Percentiles rank a stretch among this genome's conserved stretches.
Conservation (phyloP, 2,113 vertebrate species). For the Dolichallabes microphthalmus region DNA sequence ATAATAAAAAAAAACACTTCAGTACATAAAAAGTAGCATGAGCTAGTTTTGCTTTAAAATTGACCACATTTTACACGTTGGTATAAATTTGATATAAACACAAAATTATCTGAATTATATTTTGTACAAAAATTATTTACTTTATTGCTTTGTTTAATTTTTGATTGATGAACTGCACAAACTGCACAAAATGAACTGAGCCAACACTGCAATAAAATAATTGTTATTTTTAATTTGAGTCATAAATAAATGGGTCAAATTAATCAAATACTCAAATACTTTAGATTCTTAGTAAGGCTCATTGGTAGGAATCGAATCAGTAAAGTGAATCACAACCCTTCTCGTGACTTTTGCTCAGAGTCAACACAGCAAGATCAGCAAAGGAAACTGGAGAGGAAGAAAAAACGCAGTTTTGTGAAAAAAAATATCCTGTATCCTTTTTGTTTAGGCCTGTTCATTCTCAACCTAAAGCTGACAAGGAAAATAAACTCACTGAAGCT, state of each 20-base stretch:
- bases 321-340: background rate
- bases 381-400: slow-evolving; percentile 62
- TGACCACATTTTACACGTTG: too few relatives aligned
- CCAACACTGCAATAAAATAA: background rate
- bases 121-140: background rate
- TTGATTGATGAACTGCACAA: background rate
- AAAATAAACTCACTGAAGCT: slow-evolving; percentile 19
- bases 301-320: background rate
- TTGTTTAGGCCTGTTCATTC: slow-evolving; percentile 46
- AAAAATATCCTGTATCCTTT: slow-evolving; percentile 58
- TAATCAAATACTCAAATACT: background rate
- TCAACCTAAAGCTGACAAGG: slow-evolving; percentile 35
- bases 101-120: too few relatives aligned
- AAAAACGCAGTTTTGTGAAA: slow-evolving; percentile 52
- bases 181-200: too few relatives aligned
- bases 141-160: background rate
- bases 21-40: too few relatives aligned
- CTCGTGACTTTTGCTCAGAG: background rate
- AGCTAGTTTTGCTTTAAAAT: too few relatives aligned
- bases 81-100: too few relatives aligned
- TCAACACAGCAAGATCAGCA: slow-evolving; percentile 22
- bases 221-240: background rate
- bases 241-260: background rate
- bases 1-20: too few relatives aligned
- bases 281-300: background rate